Evolutionary conservation across 1,140 invertebrate species (phyloP).

Genomic region (Neodiprion virginianus): DNA sequence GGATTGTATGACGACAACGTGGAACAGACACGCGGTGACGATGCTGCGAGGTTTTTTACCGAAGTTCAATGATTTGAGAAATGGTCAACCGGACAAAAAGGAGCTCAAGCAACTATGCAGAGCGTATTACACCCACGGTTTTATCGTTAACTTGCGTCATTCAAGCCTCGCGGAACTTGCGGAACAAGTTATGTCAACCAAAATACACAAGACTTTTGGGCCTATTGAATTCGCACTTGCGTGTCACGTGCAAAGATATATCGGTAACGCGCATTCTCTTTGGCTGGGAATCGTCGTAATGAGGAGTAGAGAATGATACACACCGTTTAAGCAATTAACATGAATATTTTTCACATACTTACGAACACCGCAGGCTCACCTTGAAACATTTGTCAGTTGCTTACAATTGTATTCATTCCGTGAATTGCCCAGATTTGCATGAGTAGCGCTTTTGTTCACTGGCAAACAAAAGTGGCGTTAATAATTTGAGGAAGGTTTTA

Average conservation of each 20-base stretch:
- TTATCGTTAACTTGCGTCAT: conserved; percentile 50
- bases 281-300: conserved; percentile 52
- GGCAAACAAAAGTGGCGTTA: too few relatives aligned
- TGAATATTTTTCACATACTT: too few relatives aligned
- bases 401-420: too few relatives aligned
- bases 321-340: too few relatives aligned
- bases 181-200: conserved; percentile 47
- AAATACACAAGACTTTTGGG: conserved; percentile 48
- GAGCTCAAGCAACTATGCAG: conserved; percentile 52
- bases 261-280: conserved; percentile 51
- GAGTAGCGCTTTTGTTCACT: too few relatives aligned
- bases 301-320: conserved; percentile 41
- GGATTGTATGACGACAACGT: conserved; percentile 48
- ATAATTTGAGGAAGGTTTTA: too few relatives aligned
- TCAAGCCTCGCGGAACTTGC: conserved; percentile 43
- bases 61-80: conserved; percentile 33
- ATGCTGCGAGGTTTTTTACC: conserved; percentile 44
- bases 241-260: conserved; percentile 46
- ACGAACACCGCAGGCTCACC: too few relatives aligned
- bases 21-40: conserved; percentile 51
- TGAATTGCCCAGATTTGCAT: too few relatives aligned
- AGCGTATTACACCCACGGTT: conserved; percentile 54
- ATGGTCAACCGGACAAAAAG: conserved; percentile 47
- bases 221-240: conserved; percentile 55
- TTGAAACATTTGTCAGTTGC: too few relatives aligned